Base-by-base conservation (phyloP, 2,797 vertebrate species). In the Anomalospiza imberbis region DNA sequence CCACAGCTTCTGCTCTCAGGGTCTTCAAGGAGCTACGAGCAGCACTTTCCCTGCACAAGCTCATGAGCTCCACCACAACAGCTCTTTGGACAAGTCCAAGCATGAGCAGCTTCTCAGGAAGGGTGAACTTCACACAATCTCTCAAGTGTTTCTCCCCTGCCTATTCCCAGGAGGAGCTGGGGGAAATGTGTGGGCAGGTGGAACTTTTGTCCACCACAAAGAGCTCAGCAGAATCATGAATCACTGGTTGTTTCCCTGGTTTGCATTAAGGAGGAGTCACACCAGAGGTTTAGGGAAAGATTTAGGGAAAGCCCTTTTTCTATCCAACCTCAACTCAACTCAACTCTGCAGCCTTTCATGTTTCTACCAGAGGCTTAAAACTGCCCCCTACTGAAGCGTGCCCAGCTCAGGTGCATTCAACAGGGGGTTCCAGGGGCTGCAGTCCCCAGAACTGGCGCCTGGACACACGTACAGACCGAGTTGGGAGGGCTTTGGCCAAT, bases 401-500 rank as follows among this genome's bases (percentile, higher is more conserved):
- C 32, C 42, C 48, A 74, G 57, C 7, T 32, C 34, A 62, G 78
- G 36, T n/a, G 38, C 32, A 8, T 42, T 62, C 19, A 17, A 2
- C 55, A 44, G 16, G 45, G 18, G 4, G 0, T 32, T n/a, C 38
- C 26, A 47, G 50, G 45, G 32, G 42, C 32, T 68, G 21, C 63
- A 50, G n/a, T 3, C 10, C 12, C 42, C 54, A 51, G 22, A 22
- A 10, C 24, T 36, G 60, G 6, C 34, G 45, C 19, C 10, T 32
- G n/a, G 58, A 42, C 31, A 44, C 4, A 6, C 7, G 26, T 5
- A 36, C 4, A 18, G 55, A 40, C 28, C 0, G 0, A 47, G 9
- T 0, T 16, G 10, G 29, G 32, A 53, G 14, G 20, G 6, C 21
- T 84, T 51, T 44, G 61, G 54, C 12, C 32, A n/a, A 7, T 10